Base-by-base conservation (phyloP, 2,888 invertebrate genomes). In the Schizaphis graminum region DNA sequence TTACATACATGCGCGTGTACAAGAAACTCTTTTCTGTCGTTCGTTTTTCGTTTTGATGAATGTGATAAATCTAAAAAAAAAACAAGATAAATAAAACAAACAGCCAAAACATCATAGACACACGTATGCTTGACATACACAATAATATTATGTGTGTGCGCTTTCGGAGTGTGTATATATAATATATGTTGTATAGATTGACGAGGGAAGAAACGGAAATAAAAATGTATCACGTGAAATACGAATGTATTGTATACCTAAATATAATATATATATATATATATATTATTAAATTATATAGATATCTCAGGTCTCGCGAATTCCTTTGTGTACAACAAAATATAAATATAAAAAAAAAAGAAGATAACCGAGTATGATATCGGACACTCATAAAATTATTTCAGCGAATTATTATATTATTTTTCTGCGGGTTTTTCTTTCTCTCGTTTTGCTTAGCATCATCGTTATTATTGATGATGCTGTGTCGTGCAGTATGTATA, bases 381-480 rank as follows among this genome's bases (percentile, higher is more conserved):
- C 85, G 91, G 86, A 87, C 87, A 87, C 85, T 85, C 28, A 56
- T 85, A 35, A 92, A 92, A 86, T 92, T 86, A 86, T 92, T 92
- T 86, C n/a, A 47, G 44, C 86, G 86, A 86, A 92, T 86, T 92
- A 91, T 91, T 91, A 86, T 56, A 84, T 84, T 53, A 84, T 67
- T 84, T 89, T 91, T 91, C 84, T 53, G 84, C 49, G 84, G 91
- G 49, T 57, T 57, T 49, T 35, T 26, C 53, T 49, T 91, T 35
- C n/a, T 67, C 41, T 85, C 13, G 21, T 92, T 86, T 47, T 35
- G 47, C 91, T 92, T 85, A 47, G 57, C 85, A 49, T 89, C 93
- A 53, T 77, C 89, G 93, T 89, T 90, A 84, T 93, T 93, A 90
- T 93, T 93, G 89, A 93, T 85, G 93, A 85, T 21, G 44, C 56